phyloP scores from a whole-genome alignment of 2,113 vertebrate species.

The Typhlomys cinereus region DNA sequence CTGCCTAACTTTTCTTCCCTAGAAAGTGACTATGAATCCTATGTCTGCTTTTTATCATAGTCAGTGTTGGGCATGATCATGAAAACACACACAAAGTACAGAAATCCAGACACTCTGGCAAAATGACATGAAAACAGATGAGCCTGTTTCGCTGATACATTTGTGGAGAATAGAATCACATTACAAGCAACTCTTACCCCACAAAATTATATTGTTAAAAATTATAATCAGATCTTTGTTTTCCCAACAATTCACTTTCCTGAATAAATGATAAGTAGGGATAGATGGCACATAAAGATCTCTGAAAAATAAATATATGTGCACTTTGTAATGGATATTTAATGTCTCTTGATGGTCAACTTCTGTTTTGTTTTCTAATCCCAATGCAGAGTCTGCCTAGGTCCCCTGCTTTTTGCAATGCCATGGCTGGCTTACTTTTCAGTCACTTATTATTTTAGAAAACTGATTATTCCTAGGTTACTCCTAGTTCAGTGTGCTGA shows the following conservation, averaged over 20 bases:
- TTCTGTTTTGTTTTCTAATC: not conserved
- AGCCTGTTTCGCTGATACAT: not conserved
- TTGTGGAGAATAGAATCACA: not conserved
- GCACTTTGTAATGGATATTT: not conserved
- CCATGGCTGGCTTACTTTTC: not conserved
- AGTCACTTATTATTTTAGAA: slow-evolving; percentile 14
- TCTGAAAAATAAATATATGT: not conserved
- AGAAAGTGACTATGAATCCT: not conserved
- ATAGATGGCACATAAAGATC: not conserved
- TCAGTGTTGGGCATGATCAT: not conserved
- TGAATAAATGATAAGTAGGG: not conserved
- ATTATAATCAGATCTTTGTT: not conserved
- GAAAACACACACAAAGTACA: not conserved
- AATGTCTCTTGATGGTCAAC: not conserved
- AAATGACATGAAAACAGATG: not conserved
- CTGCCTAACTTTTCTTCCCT: not conserved
- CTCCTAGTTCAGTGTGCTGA: not conserved
- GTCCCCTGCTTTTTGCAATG: not conserved
- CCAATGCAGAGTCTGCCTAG: not conserved
- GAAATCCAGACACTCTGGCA: not conserved
- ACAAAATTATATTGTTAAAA: not conserved
- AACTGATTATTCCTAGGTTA: not conserved
- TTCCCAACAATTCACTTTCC: not conserved
- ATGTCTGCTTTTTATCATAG: not conserved
- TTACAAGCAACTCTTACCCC: not conserved